Percentiles rank a stretch among this genome's conserved stretches.
These are phyloP conservation scores for Halisarca cf. caerulea DNA, from an alignment of 37 sponge, comb jelly and placozoan species.

Conservation along the genomic window DNA sequence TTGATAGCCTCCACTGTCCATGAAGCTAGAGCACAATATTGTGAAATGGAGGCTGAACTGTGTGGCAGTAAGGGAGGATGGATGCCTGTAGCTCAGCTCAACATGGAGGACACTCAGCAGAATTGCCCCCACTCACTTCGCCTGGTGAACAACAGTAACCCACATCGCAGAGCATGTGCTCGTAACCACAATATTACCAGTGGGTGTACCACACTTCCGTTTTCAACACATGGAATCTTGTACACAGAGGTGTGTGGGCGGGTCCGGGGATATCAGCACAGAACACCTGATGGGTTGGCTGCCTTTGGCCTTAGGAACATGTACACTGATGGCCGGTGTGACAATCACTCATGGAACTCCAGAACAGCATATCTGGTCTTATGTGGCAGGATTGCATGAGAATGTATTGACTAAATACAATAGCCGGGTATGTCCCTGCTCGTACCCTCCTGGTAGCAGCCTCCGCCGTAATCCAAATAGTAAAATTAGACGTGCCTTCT, in stretches of 20 bases:
- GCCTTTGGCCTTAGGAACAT: not conserved
- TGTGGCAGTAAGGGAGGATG: not conserved
- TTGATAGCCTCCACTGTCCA: not conserved
- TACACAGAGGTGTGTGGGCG: slow-evolving; percentile 8
- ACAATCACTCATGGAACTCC: not conserved
- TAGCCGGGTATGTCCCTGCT: not conserved
- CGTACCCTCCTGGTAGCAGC: too few species aligned
- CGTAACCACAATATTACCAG: not conserved
- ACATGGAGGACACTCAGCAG: not conserved
- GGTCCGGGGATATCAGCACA: not conserved
- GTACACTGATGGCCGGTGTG: slow-evolving; percentile 2
- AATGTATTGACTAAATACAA: not conserved
- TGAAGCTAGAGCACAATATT: not conserved
- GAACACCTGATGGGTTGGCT: not conserved
- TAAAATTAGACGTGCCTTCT: not conserved
- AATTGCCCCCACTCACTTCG: not conserved
- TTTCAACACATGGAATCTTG: not conserved
- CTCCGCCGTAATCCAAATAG: not conserved
- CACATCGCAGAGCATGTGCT: not conserved
- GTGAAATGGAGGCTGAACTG: not conserved
- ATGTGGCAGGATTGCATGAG: slow-evolving; percentile 1
- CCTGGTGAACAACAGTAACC: not conserved
- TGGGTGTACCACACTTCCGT: not conserved
- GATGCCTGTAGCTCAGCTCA: not conserved
- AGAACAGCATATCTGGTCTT: not conserved